Evolutionary conservation across 2,797 vertebrate genomes (phyloP).

Genomic region (Sebastes hopkinsi): DNA sequence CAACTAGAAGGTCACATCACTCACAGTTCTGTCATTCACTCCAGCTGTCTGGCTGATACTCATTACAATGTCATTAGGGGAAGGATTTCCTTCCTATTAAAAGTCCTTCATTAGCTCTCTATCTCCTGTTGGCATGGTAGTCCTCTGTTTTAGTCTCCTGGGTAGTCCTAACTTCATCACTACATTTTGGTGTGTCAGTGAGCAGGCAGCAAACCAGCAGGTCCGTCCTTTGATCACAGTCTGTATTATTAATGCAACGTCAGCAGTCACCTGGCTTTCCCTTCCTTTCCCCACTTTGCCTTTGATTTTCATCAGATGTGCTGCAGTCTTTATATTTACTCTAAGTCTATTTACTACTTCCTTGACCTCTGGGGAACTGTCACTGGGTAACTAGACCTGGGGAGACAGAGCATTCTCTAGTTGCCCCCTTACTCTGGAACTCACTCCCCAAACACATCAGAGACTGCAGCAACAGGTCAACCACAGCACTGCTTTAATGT

Average conservation of each 20-base stretch:
- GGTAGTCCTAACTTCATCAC: conserved; percentile 11
- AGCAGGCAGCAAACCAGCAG: background rate
- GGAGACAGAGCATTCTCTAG: too few species aligned
- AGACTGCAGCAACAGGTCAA: too few species aligned
- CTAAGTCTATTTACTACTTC: background rate
- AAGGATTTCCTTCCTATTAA: conserved; percentile 61
- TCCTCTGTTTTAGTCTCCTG: background rate
- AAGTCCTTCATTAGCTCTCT: conserved; percentile 83
- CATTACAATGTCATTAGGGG: conserved; percentile 36
- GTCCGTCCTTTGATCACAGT: conserved; percentile 9
- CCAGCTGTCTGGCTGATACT: conserved; percentile 5
- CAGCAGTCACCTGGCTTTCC: background rate
- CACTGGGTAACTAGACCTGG: background rate
- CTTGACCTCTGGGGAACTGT: background rate
- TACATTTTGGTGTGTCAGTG: background rate
- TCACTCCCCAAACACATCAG: too few species aligned
- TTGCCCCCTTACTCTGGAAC: too few species aligned
- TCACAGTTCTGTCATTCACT: conserved; percentile 16
- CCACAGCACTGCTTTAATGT: too few species aligned
- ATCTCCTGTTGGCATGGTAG: conserved; percentile 44
- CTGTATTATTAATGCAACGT: background rate
- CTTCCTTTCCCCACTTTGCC: too few species aligned
- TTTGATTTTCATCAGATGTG: background rate
- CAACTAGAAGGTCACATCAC: conserved; percentile 30
- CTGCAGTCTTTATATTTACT: background rate